A percentile compares a stretch with the other conserved stretches of the same genome.
Conservation (phyloP, 2,113 vertebrate species). For the Phrynosoma blainvillii region DNA sequence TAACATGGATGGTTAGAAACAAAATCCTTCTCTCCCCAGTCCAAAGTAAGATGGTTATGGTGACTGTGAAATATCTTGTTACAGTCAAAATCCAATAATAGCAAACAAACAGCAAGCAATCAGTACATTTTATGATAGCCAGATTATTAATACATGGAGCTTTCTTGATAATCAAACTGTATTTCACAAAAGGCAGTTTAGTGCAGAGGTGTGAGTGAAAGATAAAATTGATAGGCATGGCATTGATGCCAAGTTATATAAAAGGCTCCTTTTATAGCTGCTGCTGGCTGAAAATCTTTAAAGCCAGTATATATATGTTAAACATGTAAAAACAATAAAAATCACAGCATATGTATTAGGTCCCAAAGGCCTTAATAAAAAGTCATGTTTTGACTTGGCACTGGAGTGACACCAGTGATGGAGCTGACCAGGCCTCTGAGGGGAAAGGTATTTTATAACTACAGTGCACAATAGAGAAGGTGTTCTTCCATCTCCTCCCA, state of each 20-base stretch:
- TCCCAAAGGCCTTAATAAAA: no score
- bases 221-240: constrained; percentile 9
- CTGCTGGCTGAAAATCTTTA: background rate
- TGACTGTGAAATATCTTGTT: constrained; percentile 34
- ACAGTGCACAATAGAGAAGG: no score
- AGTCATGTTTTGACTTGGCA: no score
- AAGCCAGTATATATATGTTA: no score
- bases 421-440: no score
- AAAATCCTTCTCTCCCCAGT: background rate
- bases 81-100: constrained; percentile 20
- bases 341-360: no score
- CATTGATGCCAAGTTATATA: background rate
- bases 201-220: constrained; percentile 20
- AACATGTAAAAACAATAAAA: no score
- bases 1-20: background rate
- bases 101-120: constrained; percentile 38
- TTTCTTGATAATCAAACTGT: constrained; percentile 26
- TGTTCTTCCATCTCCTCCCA: no score
- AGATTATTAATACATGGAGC: constrained; percentile 32
- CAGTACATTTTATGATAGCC: constrained; percentile 26
- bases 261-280: background rate
- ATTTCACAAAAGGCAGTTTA: constrained; percentile 33
- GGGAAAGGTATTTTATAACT: no score
- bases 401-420: no score
- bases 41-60: background rate